Evolutionary conservation across 1,140 invertebrate genomes (phyloP).

Genomic region (Cotesia glomerata): DNA sequence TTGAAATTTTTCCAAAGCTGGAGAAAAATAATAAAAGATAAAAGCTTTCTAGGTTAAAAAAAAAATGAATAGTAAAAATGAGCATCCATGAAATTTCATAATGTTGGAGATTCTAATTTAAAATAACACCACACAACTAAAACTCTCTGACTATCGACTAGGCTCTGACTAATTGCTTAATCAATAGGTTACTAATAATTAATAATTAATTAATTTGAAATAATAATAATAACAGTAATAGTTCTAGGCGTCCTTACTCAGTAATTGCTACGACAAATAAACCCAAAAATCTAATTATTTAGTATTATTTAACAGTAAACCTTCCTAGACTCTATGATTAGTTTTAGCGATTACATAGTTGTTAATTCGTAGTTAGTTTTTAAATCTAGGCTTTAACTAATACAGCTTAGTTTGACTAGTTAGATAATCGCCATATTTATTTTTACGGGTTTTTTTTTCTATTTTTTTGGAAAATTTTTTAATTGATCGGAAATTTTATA

Average conservation of each 20-base stretch:
- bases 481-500: not conserved
- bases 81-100: conserved; percentile 70
- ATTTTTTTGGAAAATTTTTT: not conserved
- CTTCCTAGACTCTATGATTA: conserved; percentile 50
- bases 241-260: conserved; percentile 51
- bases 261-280: conserved; percentile 62
- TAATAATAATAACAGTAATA: not conserved
- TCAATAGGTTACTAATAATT: conserved; percentile 41
- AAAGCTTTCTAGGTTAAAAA: conserved; percentile 48
- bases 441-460: not conserved
- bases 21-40: too few species aligned
- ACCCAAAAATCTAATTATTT: conserved; percentile 34
- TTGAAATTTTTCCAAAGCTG: not conserved
- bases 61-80: conserved; percentile 35
- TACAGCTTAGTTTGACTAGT: conserved; percentile 60
- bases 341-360: conserved; percentile 56
- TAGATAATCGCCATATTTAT: conserved; percentile 39
- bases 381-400: conserved; percentile 41
- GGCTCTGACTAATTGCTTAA: conserved; percentile 45
- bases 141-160: conserved; percentile 58
- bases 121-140: conserved; percentile 63
- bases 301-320: not conserved
- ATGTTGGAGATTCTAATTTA: conserved; percentile 60
- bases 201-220: too few species aligned
- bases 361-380: conserved; percentile 58